Percentiles rank a stretch among this genome's conserved stretches.
Evolutionary conservation across 2,888 invertebrate species (phyloP).

Genomic region (Flabesymbios commensalis): DNA sequence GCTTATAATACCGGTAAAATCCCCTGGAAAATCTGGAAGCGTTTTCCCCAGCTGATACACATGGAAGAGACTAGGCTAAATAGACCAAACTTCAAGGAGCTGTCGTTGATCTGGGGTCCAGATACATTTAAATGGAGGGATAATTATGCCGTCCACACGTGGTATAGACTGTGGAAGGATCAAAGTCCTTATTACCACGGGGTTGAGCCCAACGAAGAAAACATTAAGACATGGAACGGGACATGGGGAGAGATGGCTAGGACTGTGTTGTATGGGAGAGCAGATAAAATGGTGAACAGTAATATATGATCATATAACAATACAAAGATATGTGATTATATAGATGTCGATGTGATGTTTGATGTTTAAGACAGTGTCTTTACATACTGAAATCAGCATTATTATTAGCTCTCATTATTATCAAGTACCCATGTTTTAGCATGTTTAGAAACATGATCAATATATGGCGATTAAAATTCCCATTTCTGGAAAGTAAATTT

Average conservation of each 20-base stretch:
- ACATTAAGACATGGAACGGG: conserved; percentile 34
- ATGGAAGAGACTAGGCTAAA: conserved; percentile 31
- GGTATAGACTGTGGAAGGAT: conserved; percentile 35
- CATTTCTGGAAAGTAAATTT: too few relatives aligned
- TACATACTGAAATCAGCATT: too few relatives aligned
- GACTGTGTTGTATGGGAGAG: conserved; percentile 32
- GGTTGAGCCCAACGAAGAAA: conserved; percentile 35
- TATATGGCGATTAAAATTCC: too few relatives aligned
- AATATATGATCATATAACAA: too few relatives aligned
- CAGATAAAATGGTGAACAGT: too few relatives aligned
- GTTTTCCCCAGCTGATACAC: conserved; percentile 37
- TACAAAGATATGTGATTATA: too few relatives aligned
- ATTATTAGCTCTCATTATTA: too few relatives aligned
- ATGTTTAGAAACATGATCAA: too few relatives aligned
- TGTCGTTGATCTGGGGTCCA: conserved; percentile 35
- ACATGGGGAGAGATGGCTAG: conserved; percentile 39
- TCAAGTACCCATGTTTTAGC: too few relatives aligned
- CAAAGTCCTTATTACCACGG: conserved; percentile 33
- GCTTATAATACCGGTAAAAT: conserved; percentile 40
- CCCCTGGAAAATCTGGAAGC: conserved; percentile 34
- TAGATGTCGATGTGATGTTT: too few relatives aligned
- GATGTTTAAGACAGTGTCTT: too few relatives aligned
- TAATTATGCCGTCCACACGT: conserved; percentile 48
- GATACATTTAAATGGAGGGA: conserved; percentile 33
- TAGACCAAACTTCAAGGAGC: conserved; percentile 37